These are phyloP conservation scores for Crocallis elinguaria DNA, from an alignment of 2,888 invertebrate species.

Conservation along the genomic window DNA sequence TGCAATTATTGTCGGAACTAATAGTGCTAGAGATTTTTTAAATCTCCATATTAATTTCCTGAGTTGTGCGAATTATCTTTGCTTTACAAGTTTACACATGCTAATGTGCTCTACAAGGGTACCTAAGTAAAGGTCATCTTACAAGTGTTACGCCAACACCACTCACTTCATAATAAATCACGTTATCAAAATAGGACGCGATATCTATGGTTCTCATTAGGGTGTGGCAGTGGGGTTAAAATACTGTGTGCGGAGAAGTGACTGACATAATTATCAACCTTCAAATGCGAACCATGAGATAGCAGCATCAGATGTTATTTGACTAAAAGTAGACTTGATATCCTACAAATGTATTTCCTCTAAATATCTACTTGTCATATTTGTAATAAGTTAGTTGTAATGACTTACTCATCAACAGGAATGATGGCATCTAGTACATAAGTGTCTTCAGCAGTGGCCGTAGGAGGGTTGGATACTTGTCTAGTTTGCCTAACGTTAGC, in stretches of 20 bases:
- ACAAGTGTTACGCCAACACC: slow-evolving; percentile 52
- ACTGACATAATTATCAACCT: neutral
- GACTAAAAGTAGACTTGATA: slow-evolving; percentile 10
- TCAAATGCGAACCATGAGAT: neutral
- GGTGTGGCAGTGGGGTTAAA: neutral
- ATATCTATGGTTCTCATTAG: neutral
- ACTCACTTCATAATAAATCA: slow-evolving; percentile 13
- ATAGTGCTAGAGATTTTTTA: slow-evolving; percentile 42
- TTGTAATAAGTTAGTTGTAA: neutral
- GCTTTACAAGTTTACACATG: slow-evolving; percentile 47
- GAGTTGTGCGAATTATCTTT: slow-evolving; percentile 30
- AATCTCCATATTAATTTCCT: slow-evolving; percentile 14
- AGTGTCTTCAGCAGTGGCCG: slow-evolving; percentile 89
- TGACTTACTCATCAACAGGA: slow-evolving; percentile 93
- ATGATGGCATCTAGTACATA: slow-evolving; percentile 93
- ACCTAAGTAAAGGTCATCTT: slow-evolving; percentile 7
- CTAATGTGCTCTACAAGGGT: slow-evolving; percentile 46
- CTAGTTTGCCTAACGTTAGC: slow-evolving; percentile 86
- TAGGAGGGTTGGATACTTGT: slow-evolving; percentile 81
- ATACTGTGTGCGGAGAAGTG: neutral
- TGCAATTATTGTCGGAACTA: slow-evolving; percentile 39
- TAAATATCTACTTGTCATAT: neutral
- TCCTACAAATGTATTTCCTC: slow-evolving; percentile 3
- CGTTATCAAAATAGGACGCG: neutral
- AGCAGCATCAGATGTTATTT: neutral